phyloP scores from a whole-genome alignment of 2,113 vertebrate species.

The Sigmodon hispidus region DNA sequence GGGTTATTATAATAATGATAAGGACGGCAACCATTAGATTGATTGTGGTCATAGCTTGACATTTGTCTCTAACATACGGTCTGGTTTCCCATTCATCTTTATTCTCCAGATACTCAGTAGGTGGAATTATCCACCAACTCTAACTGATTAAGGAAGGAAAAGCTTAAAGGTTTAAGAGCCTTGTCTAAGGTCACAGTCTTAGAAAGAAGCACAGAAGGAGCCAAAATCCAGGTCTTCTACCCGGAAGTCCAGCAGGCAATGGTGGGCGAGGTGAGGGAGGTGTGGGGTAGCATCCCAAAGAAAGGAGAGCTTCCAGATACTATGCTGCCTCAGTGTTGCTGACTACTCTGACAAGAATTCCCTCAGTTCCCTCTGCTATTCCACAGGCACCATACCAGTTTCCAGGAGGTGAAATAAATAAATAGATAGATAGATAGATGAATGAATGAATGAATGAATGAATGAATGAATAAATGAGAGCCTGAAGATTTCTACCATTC shows the following conservation, averaged over 20 bases:
- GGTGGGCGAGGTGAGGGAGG: no score
- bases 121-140: background rate
- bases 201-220: background rate
- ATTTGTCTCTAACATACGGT: background rate
- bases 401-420: constrained; percentile 64
- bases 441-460: no score
- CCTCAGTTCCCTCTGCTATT: background rate
- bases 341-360: background rate
- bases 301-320: constrained; percentile 11
- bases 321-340: background rate
- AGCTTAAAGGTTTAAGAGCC: background rate
- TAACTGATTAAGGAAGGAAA: constrained; percentile 28
- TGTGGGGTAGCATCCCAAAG: background rate
- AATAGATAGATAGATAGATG: no score
- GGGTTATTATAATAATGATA: background rate
- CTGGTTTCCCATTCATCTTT: background rate
- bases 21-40: background rate
- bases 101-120: background rate
- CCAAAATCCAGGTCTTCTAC: background rate
- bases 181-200: constrained; percentile 31
- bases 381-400: constrained; percentile 37
- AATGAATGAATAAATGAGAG: no score
- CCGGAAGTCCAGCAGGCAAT: background rate
- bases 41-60: background rate
- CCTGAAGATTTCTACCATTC: constrained; percentile 19